Percentiles rank a stretch among this genome's conserved stretches.
Conservation (phyloP, 2,797 vertebrate genomes). For the Myotis findleyi region DNA sequence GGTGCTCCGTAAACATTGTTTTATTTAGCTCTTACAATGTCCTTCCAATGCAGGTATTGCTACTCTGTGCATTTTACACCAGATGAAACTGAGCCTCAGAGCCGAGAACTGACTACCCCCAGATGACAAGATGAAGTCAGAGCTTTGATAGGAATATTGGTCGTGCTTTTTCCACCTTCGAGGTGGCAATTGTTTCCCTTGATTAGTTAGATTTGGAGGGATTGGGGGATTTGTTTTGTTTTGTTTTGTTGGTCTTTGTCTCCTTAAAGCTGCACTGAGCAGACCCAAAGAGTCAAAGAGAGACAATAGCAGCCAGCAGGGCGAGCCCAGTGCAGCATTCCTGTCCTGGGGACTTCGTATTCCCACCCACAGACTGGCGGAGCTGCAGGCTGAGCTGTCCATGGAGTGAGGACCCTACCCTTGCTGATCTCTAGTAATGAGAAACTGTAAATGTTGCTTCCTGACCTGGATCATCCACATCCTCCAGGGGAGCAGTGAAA, state of each 20-base stretch:
- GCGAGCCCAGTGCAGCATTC: not conserved
- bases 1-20: not conserved
- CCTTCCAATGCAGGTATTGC: not conserved
- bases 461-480: not conserved
- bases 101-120: constrained; percentile 2
- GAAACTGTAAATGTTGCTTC: not conserved
- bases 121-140: not conserved
- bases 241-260: not conserved
- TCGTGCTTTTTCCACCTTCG: not conserved
- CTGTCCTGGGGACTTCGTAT: not conserved
- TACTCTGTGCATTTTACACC: not conserved
- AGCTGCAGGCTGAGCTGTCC: rapidly evolving
- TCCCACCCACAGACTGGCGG: not conserved
- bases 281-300: not conserved
- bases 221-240: not conserved
- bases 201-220: not conserved
- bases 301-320: not conserved
- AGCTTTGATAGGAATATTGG: not conserved
- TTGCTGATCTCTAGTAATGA: not conserved
- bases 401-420: not conserved
- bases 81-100: not conserved
- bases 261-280: not conserved
- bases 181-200: not conserved
- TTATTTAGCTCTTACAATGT: not conserved
- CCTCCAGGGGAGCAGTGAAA: not conserved